These are phyloP conservation scores for Embiotoca jacksoni DNA, from an alignment of 2,113 vertebrate genomes.

Conservation along the genomic window DNA sequence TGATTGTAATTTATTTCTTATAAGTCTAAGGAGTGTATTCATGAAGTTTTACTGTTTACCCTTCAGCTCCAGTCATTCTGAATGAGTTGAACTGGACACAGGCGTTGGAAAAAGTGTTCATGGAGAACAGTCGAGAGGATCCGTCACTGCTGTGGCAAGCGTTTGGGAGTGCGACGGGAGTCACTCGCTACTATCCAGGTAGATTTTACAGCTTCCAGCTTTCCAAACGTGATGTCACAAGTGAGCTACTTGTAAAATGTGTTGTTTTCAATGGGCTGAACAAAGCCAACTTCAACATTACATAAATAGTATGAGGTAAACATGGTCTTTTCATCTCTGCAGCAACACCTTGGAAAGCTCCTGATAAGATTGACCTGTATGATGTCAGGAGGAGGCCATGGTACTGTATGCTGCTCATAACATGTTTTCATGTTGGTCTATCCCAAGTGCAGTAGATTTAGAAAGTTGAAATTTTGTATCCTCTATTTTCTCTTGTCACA, in stretches of 20 bases:
- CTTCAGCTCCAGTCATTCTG: constrained; percentile 93
- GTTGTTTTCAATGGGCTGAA: not conserved
- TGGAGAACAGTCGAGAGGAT: constrained; percentile 94
- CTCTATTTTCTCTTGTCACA: constrained; percentile 67
- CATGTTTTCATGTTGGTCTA: not conserved
- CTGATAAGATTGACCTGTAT: constrained; percentile 98
- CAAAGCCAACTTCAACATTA: not conserved
- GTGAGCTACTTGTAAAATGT: not conserved
- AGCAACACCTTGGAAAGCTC: constrained; percentile 96
- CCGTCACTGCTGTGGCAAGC: constrained; percentile 97
- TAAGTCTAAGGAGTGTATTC: not conserved
- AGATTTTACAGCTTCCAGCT: not conserved
- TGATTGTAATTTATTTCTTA: not conserved
- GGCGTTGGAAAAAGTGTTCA: constrained; percentile 94
- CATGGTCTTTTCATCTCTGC: constrained; percentile 18
- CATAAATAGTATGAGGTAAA: not conserved
- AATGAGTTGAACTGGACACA: constrained; percentile 99
- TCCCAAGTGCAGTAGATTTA: not conserved
- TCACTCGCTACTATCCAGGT: constrained; percentile 98
- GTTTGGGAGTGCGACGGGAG: constrained; percentile 95
- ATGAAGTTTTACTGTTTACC: constrained; percentile 1
- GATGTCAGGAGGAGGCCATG: constrained; percentile 96
- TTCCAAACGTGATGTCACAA: not conserved
- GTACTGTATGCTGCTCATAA: constrained; percentile 73
- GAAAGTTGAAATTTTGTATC: not conserved